A percentile compares a stretch with the other conserved stretches of the same genome.
Evolutionary conservation across 2,113 vertebrate genomes (phyloP).

Genomic region (Antechinus flavipes): DNA sequence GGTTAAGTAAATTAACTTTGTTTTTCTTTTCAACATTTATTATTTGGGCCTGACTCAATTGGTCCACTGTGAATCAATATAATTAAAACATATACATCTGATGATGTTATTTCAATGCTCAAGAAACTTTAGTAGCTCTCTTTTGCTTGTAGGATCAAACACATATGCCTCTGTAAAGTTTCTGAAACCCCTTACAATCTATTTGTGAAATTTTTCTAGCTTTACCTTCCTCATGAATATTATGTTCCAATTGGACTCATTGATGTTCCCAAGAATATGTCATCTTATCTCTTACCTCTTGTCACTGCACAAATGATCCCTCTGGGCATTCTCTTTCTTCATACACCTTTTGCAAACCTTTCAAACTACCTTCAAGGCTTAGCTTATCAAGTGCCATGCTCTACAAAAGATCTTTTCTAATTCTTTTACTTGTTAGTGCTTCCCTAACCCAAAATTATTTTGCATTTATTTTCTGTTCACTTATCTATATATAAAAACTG

Average conservation of each 20-base stretch:
- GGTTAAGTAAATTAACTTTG: neutral
- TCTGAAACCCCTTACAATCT: neutral
- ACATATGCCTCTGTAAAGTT: neutral
- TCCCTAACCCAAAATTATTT: neutral
- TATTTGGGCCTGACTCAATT: neutral
- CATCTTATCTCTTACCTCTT: neutral
- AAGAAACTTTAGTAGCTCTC: neutral
- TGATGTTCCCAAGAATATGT: neutral
- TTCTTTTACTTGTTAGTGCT: neutral
- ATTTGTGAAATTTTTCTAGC: neutral
- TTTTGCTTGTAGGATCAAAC: neutral
- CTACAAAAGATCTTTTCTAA: neutral
- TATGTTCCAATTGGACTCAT: neutral
- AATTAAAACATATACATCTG: neutral
- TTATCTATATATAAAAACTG: neutral
- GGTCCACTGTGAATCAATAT: neutral
- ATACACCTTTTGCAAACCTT: neutral
- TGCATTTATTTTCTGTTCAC: neutral
- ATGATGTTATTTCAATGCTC: neutral
- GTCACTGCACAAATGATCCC: neutral
- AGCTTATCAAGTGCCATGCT: neutral
- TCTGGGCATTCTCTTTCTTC: neutral
- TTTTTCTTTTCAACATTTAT: neutral
- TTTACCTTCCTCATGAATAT: neutral
- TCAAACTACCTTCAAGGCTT: neutral